Evolutionary conservation across 1,140 invertebrate species (phyloP), one percentile per base, ranked within the genome.

Genomic region (Whitmania pigra): DNA sequence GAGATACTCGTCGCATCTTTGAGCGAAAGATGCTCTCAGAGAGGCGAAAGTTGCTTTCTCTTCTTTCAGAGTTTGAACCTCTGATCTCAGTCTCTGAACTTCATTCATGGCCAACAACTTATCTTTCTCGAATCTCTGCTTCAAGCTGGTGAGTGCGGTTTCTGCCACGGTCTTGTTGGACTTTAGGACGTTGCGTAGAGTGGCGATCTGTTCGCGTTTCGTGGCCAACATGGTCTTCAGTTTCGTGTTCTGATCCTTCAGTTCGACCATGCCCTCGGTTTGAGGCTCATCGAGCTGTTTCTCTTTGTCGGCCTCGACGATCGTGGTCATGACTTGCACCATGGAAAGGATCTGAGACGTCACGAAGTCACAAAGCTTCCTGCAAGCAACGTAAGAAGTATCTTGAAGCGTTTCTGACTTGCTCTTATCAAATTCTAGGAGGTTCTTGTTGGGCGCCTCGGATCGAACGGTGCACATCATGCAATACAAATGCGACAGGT

Each of bases 1-100:
- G 7, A 93, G 92, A 82, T 97, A 97, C 84, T 99, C 94, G 84
- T 98, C 94, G 84, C 94, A 97, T 49, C 95, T 88, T 70, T 96
- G 94, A 53, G 93, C 94, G 83, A 99, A 99, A 94, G 99, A 97
- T 63, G 96, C 94, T 78, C 97, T 88, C 71, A 99, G 83, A 85
- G 93, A 97, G 75, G 95, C 97, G 85, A 99, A 99, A 15, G 96
- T 99, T 60, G 96, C 96, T 7, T 95, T 95, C 84, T 99, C 97
- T 74, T 98, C 94, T 82, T 98, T 97, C 67, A 97, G 85, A 76
- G 92, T 86, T 75, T 94, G 87, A 54, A 98, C 86, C 83, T 98
- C 94, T 80, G 96, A 95, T 71, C 94, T 84, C 71, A 97, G 83
- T 80, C 96, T 95, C 79, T 92, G 88, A 92, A 98, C 97, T 1